Conservation (phyloP, 2,888 invertebrate genomes). For the Phaonia tiefii region DNA sequence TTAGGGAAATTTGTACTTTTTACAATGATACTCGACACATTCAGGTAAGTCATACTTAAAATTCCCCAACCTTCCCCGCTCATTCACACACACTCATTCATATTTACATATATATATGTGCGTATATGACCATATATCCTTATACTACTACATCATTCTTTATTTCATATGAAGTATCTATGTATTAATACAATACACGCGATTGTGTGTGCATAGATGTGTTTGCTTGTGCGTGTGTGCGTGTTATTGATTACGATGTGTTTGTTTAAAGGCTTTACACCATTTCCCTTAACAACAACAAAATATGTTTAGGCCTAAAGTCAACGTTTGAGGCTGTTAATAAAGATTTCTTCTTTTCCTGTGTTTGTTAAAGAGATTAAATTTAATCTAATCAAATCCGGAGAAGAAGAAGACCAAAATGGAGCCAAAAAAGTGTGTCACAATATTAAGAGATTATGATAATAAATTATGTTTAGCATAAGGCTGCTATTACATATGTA, state of each 20-base stretch:
- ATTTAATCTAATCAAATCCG: neutral
- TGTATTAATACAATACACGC: neutral
- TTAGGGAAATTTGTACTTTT: slow-evolving; percentile 97
- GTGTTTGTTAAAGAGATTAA: neutral
- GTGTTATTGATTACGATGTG: slow-evolving; percentile 36
- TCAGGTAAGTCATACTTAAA: slow-evolving; percentile 85
- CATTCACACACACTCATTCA: neutral
- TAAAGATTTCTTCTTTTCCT: no score
- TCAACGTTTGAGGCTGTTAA: no score
- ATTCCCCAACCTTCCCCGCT: no score
- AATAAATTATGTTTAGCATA: no score
- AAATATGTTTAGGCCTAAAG: neutral
- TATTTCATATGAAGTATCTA: neutral
- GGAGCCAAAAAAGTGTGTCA: no score
- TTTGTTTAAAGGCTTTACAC: slow-evolving; percentile 17
- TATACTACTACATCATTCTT: neutral
- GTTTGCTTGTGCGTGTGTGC: neutral
- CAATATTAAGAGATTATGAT: no score
- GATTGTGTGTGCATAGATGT: neutral
- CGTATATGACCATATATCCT: neutral
- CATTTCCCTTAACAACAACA: slow-evolving; percentile 1
- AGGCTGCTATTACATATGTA: no score
- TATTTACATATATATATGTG: neutral
- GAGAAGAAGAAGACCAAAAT: neutral
- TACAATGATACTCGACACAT: slow-evolving; percentile 97